Conservation (phyloP, 2,888 invertebrate species). For the Sarcophaga caerulescens region DNA sequence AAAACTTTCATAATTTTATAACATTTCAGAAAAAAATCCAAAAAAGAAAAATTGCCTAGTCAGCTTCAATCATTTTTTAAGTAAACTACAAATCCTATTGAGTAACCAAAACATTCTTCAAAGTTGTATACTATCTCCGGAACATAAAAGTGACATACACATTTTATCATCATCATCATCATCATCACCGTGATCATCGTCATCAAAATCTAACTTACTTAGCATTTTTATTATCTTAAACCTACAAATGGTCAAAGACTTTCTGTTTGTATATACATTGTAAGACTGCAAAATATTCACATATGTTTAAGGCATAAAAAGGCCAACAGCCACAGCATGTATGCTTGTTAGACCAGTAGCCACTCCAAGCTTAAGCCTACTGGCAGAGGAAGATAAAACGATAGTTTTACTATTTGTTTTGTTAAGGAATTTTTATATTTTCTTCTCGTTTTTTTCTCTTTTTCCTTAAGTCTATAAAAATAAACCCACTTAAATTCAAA, state of each 20-base stretch:
- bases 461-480: slow-evolving; percentile 58
- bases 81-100: neutral
- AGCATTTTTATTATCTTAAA: slow-evolving; percentile 59
- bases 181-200: slow-evolving; percentile 37
- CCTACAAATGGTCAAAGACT: slow-evolving; percentile 46
- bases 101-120: neutral
- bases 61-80: neutral
- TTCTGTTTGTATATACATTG: neutral
- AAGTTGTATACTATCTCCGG: neutral
- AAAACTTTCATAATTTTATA: too few relatives aligned
- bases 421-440: slow-evolving; percentile 20
- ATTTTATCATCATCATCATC: slow-evolving; percentile 11
- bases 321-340: neutral
- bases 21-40: neutral
- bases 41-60: neutral
- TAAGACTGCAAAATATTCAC: slow-evolving; percentile 37
- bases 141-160: neutral
- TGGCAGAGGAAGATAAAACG: slow-evolving; percentile 12
- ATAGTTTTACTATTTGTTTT: slow-evolving; percentile 35
- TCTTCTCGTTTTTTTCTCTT: neutral
- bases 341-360: neutral
- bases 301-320: slow-evolving; percentile 11
- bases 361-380: neutral
- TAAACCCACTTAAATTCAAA: slow-evolving; percentile 63
- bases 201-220: slow-evolving; percentile 60